phyloP scores from a whole-genome alignment of 2,113 vertebrate genomes.

The Hemiscyllium ocellatum region DNA sequence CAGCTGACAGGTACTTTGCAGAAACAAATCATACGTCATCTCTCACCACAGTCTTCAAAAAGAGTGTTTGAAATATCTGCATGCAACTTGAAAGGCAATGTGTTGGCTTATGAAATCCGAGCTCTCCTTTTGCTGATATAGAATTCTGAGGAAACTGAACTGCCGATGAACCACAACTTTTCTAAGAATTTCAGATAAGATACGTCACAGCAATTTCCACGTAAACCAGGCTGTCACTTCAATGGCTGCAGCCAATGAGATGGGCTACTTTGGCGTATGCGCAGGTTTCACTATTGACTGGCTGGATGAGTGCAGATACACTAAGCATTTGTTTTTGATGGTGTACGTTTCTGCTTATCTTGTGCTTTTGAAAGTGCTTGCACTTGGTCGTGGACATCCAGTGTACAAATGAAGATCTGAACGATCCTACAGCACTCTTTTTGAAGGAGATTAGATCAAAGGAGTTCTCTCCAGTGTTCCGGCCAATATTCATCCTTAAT shows the following conservation, averaged over 20 bases:
- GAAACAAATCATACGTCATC: background rate
- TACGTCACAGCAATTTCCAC: background rate
- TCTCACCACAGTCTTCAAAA: background rate
- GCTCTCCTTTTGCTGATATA: background rate
- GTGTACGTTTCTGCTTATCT: background rate
- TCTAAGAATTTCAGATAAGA: constrained; percentile 4
- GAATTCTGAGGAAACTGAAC: background rate
- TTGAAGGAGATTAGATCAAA: background rate
- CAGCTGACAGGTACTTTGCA: too few species aligned
- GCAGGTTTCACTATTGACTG: background rate
- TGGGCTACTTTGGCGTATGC: background rate
- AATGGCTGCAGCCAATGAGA: too few species aligned
- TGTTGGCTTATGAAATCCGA: background rate
- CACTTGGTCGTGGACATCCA: too few species aligned
- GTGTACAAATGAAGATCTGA: background rate
- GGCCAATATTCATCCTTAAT: background rate
- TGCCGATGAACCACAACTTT: constrained; percentile 13
- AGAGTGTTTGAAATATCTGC: background rate
- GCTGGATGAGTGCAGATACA: too few species aligned
- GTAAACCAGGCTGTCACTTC: background rate
- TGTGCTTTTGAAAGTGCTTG: background rate
- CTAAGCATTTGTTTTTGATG: background rate
- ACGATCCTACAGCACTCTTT: background rate
- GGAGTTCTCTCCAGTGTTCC: too few species aligned
- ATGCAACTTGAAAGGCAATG: background rate